phyloP scores from a whole-genome alignment of 1,140 invertebrate genomes.

The Zaprionus lachaisei region DNA sequence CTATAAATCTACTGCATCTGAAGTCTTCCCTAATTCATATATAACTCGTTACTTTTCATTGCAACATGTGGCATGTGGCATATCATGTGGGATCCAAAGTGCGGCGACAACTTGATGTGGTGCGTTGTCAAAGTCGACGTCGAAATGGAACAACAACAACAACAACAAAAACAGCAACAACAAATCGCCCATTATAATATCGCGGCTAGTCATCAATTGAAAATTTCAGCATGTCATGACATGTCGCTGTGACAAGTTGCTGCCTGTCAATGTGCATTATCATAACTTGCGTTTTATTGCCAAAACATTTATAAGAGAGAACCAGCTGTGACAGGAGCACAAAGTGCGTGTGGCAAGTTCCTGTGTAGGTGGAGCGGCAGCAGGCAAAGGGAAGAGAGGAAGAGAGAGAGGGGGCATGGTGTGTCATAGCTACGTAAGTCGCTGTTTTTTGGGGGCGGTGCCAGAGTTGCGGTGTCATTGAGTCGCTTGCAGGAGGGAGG shows the following conservation, averaged over 20 bases:
- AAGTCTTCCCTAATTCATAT: not conserved
- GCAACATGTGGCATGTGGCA: not conserved
- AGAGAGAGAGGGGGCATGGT: not conserved
- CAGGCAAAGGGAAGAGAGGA: not conserved
- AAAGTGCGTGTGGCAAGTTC: conserved; percentile 75
- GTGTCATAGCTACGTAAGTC: not conserved
- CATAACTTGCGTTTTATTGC: conserved; percentile 78
- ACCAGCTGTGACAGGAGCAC: conserved; percentile 29
- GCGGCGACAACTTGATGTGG: not conserved
- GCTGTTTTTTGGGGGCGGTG: conserved; percentile 25
- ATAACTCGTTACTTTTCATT: not conserved
- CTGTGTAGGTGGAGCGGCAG: not conserved
- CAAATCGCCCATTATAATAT: conserved; percentile 51
- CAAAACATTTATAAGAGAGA: conserved; percentile 76
- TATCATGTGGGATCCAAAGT: not conserved
- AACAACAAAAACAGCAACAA: not conserved
- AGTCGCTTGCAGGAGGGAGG: not conserved
- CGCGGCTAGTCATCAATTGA: conserved; percentile 50
- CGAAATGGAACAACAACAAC: not conserved
- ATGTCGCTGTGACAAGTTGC: conserved; percentile 48
- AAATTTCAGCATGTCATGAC: conserved; percentile 54
- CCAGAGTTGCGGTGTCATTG: conserved; percentile 30
- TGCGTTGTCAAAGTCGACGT: not conserved
- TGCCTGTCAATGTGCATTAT: conserved; percentile 76
- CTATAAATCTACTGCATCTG: not conserved